These are phyloP conservation scores for Pseudochirops corinnae DNA, from an alignment of 2,797 vertebrate species.

Conservation along the genomic window DNA sequence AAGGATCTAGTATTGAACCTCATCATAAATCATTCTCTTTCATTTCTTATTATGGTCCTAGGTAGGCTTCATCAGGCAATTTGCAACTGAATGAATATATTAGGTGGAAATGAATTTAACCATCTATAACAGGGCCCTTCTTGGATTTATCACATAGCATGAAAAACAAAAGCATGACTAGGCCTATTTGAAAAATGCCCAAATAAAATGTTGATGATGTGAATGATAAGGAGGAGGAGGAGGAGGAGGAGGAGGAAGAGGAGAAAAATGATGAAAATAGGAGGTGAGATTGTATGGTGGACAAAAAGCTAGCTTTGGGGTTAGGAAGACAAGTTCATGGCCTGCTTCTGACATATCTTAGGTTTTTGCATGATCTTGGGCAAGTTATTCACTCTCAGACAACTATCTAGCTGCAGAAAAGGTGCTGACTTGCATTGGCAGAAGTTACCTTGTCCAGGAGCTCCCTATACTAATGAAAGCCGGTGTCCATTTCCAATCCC, in stretches of 20 bases:
- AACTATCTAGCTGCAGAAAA: neutral
- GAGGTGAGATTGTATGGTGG: neutral
- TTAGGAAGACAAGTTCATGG: neutral
- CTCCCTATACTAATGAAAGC: neutral
- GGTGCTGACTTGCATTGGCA: neutral
- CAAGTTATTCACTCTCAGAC: neutral
- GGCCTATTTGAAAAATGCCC: neutral
- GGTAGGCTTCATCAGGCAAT: neutral
- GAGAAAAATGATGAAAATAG: neutral
- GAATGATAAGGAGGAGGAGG: neutral
- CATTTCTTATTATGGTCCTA: constrained; percentile 32
- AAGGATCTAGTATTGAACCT: constrained; percentile 67
- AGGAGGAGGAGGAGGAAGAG: neutral
- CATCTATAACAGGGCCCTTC: neutral
- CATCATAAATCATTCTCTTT: constrained; percentile 36
- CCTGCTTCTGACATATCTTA: neutral
- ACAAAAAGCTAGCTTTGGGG: neutral
- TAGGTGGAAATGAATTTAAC: neutral
- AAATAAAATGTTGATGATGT: neutral
- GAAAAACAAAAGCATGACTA: constrained; percentile 10
- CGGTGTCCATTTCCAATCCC: neutral
- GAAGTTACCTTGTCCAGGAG: neutral
- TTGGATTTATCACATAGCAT: neutral
- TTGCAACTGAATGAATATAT: constrained; percentile 31
- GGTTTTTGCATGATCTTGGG: neutral